Evolutionary conservation across 2,113 vertebrate genomes (phyloP).

Genomic region (Cepphus grylle): DNA sequence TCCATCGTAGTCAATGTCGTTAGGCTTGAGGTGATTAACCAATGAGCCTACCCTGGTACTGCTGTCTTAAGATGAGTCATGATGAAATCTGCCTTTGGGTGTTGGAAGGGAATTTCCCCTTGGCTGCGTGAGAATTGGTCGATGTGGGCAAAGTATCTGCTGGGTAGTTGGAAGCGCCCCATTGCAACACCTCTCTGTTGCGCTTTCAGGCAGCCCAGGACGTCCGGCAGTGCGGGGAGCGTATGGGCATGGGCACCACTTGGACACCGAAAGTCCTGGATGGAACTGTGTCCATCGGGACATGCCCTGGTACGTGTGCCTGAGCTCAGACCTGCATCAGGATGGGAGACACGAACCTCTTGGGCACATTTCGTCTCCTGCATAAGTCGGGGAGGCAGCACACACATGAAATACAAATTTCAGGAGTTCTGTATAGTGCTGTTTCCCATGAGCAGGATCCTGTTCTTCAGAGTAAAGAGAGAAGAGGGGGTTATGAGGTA

Average conservation of each 20-base stretch:
- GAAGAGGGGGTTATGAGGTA: neutral
- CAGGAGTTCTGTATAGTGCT: neutral
- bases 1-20: neutral
- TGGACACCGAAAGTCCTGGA: neutral
- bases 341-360: neutral
- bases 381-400: fast-evolving
- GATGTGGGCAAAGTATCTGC: neutral
- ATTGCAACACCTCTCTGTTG: neutral
- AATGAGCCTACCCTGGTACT: neutral
- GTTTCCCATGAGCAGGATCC: neutral
- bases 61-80: neutral
- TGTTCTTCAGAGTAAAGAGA: neutral
- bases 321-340: neutral
- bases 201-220: neutral
- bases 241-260: neutral
- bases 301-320: fast-evolving
- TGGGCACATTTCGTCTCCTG: neutral
- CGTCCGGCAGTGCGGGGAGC: neutral
- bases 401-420: fast-evolving
- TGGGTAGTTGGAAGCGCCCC: neutral
- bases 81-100: neutral
- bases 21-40: neutral
- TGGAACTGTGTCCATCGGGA: neutral
- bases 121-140: neutral
- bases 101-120: neutral